A percentile compares a stretch with the other conserved stretches of the same genome.
These are phyloP conservation scores for Vireo altiloquus DNA, from an alignment of 2,113 vertebrate species.

Conservation along the genomic window DNA sequence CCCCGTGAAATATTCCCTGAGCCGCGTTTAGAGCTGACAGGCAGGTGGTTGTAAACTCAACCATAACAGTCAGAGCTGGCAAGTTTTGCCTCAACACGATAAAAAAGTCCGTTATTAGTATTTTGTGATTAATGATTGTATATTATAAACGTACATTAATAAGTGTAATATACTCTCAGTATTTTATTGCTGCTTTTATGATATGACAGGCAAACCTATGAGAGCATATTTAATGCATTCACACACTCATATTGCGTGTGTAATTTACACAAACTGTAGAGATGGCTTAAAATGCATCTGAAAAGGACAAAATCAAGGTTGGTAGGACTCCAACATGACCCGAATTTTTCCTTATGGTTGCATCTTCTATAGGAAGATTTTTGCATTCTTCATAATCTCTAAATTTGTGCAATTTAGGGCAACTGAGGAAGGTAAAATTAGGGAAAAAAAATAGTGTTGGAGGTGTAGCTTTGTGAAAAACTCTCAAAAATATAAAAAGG, in stretches of 20 bases:
- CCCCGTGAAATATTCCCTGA: constrained; percentile 66
- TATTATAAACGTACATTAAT: constrained; percentile 61
- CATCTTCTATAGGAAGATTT: neutral
- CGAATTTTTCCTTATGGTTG: neutral
- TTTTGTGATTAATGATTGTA: constrained; percentile 70
- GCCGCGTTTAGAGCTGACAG: constrained; percentile 66
- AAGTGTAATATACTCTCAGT: constrained; percentile 65
- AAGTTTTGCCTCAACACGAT: constrained; percentile 66
- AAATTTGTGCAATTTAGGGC: neutral
- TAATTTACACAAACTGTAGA: constrained; percentile 35
- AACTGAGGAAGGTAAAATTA: neutral
- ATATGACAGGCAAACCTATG: constrained; percentile 36
- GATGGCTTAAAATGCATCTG: neutral
- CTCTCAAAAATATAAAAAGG: neutral
- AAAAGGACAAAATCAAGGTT: neutral
- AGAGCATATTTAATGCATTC: constrained; percentile 47
- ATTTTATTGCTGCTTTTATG: constrained; percentile 48
- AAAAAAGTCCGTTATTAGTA: constrained; percentile 67
- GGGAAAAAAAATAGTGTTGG: rapidly evolving
- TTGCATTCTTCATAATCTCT: neutral
- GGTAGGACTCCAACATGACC: neutral
- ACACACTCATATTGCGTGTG: neutral
- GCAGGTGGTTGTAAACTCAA: constrained; percentile 71
- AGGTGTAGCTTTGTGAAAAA: neutral
- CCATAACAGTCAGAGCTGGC: constrained; percentile 65